Percentiles rank a stretch among this genome's conserved stretches.
phyloP scores from a whole-genome alignment of 1,140 invertebrate genomes.

The Pararge aegeria region DNA sequence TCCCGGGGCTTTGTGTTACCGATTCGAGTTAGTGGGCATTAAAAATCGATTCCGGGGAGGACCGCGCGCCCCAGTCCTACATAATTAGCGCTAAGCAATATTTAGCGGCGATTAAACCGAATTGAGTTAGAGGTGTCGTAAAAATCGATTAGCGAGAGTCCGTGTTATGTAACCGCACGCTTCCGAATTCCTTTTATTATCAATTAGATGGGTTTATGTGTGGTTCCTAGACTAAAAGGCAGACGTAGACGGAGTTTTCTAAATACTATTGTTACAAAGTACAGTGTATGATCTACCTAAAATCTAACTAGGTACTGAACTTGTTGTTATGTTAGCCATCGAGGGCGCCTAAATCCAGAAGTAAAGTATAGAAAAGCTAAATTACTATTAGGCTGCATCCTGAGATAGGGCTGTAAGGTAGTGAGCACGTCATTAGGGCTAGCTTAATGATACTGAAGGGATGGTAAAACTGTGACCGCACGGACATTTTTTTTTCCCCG shows the following conservation, averaged over 20 bases:
- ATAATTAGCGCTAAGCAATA: slow-evolving; percentile 58
- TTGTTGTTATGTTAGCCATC: no score
- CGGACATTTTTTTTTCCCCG: no score
- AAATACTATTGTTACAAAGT: no score
- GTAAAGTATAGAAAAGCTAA: no score
- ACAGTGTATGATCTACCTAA: no score
- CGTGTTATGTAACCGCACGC: slow-evolving; percentile 68
- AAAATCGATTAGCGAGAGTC: slow-evolving; percentile 68
- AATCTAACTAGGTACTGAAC: no score
- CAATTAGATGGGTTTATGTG: slow-evolving; percentile 54
- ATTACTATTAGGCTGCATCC: no score
- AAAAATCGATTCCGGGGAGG: slow-evolving; percentile 30
- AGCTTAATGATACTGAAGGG: no score
- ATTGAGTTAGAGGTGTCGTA: slow-evolving; percentile 47
- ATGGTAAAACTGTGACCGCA: no score
- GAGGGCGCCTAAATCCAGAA: no score
- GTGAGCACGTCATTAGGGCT: no score
- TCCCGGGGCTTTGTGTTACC: slow-evolving; percentile 23
- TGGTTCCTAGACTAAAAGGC: background rate
- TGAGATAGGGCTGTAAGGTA: no score
- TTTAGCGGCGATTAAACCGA: slow-evolving; percentile 48
- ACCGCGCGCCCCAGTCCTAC: slow-evolving; percentile 32
- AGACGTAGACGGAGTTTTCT: background rate
- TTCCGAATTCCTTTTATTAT: slow-evolving; percentile 73
- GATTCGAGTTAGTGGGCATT: slow-evolving; percentile 27